A percentile compares a stretch with the other conserved stretches of the same genome.
These are phyloP conservation scores for Anolis carolinensis DNA, from an alignment of 2,113 vertebrate genomes.

Conservation along the genomic window DNA sequence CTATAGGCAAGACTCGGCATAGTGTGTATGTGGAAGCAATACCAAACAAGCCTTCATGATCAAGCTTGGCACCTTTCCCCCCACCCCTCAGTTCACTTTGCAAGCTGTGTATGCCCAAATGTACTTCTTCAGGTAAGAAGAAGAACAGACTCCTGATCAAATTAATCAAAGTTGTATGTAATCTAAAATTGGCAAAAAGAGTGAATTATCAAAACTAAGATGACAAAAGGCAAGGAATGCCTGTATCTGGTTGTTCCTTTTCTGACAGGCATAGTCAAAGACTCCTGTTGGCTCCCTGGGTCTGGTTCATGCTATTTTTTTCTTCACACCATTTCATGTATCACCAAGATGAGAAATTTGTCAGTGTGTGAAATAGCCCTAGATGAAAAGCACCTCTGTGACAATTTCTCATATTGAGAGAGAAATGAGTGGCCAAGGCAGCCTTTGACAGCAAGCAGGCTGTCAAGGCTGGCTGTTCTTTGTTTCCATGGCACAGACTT, in stretches of 20 bases:
- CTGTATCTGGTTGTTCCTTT: neutral
- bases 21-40: too few species aligned
- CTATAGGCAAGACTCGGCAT: too few species aligned
- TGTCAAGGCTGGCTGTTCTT: constrained; percentile 6
- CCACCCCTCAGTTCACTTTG: too few species aligned
- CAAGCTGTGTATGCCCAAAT: too few species aligned
- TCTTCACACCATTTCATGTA: neutral
- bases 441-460: neutral
- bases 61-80: too few species aligned
- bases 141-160: too few species aligned
- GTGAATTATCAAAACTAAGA: too few species aligned
- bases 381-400: neutral
- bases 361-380: neutral
- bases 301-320: neutral
- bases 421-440: neutral
- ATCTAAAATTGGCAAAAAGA: too few species aligned
- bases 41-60: too few species aligned
- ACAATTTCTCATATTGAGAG: neutral
- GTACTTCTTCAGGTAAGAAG: too few species aligned
- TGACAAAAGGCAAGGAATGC: too few species aligned
- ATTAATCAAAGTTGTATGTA: too few species aligned
- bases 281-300: neutral
- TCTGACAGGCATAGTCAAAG: neutral
- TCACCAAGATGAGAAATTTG: neutral
- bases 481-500: neutral